Percentiles rank a stretch among this genome's conserved stretches.
Conservation (phyloP, 2,888 invertebrate species). For the Spilosoma lubricipeda region DNA sequence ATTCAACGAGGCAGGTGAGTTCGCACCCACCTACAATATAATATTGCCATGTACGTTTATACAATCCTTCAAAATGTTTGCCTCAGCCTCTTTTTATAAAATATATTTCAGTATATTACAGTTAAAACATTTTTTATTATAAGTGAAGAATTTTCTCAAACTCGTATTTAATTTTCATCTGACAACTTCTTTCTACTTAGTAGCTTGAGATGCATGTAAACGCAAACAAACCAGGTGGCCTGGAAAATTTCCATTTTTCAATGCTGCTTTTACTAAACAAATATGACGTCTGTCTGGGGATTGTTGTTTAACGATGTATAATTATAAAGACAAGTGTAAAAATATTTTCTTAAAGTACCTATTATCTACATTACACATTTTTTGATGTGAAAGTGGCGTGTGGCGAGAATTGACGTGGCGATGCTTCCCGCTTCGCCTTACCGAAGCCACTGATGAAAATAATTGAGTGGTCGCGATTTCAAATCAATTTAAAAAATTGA, state of each 20-base stretch:
- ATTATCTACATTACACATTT: too few species aligned
- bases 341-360: neutral
- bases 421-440: too few species aligned
- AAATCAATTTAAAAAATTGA: too few species aligned
- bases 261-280: neutral
- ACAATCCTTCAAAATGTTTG: neutral
- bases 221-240: neutral
- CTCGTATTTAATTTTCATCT: neutral
- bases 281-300: neutral
- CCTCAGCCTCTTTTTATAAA: neutral
- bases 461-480: too few species aligned
- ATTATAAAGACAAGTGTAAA: neutral
- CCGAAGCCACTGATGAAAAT: too few species aligned
- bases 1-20: constrained; percentile 28
- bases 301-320: neutral
- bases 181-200: neutral
- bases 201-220: neutral
- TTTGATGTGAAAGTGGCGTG: too few species aligned
- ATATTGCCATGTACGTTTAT: neutral
- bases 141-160: neutral
- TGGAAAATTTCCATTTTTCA: neutral
- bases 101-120: neutral
- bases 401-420: too few species aligned
- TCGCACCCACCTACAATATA: neutral
- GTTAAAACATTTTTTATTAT: neutral